Evolutionary conservation across 2,113 vertebrate genomes (phyloP).

Genomic region (Puntigrus tetrazona): DNA sequence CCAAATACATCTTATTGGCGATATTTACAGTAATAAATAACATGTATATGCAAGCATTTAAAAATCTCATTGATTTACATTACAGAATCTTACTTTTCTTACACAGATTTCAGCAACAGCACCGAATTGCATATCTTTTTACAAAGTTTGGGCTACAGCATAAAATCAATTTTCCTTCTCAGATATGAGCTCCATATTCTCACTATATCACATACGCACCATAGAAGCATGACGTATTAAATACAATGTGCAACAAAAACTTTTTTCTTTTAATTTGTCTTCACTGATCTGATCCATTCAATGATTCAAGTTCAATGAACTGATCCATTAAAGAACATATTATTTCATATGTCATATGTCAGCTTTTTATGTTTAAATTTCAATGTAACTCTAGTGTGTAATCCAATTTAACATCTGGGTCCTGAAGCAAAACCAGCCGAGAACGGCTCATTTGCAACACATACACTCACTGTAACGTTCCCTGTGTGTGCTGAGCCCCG

Average conservation of each 20-base stretch:
- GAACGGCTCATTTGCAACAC: constrained; percentile 2
- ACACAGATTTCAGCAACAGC: neutral
- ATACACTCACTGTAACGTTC: neutral
- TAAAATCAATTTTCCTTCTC: neutral
- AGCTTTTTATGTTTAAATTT: neutral
- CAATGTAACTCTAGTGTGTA: neutral
- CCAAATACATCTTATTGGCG: too few relatives aligned
- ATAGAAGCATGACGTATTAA: neutral
- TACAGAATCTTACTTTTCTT: too few relatives aligned
- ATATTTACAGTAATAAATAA: too few relatives aligned
- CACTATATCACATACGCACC: neutral
- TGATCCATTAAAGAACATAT: too few relatives aligned
- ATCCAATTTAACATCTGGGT: neutral
- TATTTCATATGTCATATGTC: too few relatives aligned
- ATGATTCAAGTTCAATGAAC: too few relatives aligned
- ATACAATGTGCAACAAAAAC: neutral
- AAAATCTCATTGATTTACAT: too few relatives aligned
- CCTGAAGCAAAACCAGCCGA: neutral
- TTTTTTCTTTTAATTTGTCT: too few relatives aligned
- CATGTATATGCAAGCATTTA: too few relatives aligned
- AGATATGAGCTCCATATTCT: neutral
- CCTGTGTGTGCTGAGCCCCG: too few relatives aligned
- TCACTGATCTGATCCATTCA: too few relatives aligned
- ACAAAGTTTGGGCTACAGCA: neutral
- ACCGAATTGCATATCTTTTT: neutral